Conservation (phyloP, 2,888 invertebrate species). For the Cremastinae sp. region DNA sequence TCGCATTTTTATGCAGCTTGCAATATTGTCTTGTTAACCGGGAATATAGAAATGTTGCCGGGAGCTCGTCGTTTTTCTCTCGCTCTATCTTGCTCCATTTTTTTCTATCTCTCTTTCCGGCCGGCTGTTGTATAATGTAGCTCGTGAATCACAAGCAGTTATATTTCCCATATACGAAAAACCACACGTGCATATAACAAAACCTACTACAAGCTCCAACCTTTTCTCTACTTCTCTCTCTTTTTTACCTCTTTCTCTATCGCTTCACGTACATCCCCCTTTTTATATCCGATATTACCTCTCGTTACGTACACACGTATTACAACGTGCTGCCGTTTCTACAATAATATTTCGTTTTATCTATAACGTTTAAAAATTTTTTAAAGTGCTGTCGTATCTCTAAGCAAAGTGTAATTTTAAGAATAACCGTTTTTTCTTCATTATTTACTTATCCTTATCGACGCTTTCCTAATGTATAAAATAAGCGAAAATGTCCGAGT, state of each 20-base stretch:
- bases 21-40: constrained; percentile 61
- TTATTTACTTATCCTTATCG: too few species aligned
- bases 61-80: constrained; percentile 12
- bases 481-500: too few species aligned
- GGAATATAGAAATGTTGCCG: constrained; percentile 39
- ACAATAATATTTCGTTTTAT: constrained; percentile 39
- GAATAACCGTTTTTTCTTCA: background rate
- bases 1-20: constrained; percentile 58
- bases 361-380: constrained; percentile 36
- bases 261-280: constrained; percentile 35
- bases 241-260: constrained; percentile 4
- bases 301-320: constrained; percentile 47
- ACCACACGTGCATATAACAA: constrained; percentile 43
- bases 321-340: constrained; percentile 34
- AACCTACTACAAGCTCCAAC: constrained; percentile 29
- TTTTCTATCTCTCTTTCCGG: background rate
- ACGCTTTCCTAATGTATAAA: too few species aligned
- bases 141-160: constrained; percentile 56
- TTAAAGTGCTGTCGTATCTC: background rate
- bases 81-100: background rate
- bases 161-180: constrained; percentile 56
- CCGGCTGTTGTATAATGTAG: constrained; percentile 45
- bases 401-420: background rate
- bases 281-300: constrained; percentile 53
- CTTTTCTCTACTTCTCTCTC: constrained; percentile 1